Evolutionary conservation across 2,888 invertebrate species (phyloP).

Genomic region (Mystacides longicornis): DNA sequence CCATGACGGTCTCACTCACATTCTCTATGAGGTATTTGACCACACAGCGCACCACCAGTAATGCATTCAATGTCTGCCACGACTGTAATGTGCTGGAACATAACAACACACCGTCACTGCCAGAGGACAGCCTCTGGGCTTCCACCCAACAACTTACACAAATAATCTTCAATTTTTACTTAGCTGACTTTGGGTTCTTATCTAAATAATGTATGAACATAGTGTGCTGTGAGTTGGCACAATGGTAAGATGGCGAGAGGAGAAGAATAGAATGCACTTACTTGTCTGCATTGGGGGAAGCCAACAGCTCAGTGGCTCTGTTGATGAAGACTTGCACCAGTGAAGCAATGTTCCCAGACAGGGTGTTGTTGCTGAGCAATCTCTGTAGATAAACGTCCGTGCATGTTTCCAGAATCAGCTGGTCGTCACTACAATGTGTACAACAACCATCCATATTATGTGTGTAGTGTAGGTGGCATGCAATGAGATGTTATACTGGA

Average conservation of each 20-base stretch:
- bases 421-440: conserved; percentile 62
- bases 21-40: conserved; percentile 87
- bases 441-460: no score
- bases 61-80: conserved; percentile 91
- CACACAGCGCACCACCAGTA: conserved; percentile 81
- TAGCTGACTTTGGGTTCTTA: no score
- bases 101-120: no score
- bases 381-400: conserved; percentile 67
- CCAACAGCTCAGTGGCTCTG: conserved; percentile 73
- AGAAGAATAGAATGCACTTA: conserved; percentile 48
- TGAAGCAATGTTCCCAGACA: conserved; percentile 85
- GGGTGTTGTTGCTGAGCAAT: conserved; percentile 74
- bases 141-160: no score
- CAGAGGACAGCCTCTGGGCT: no score
- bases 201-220: no score
- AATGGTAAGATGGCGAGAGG: no score
- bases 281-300: conserved; percentile 85
- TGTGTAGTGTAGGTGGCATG: not conserved
- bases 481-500: not conserved
- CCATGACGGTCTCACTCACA: conserved; percentile 79
- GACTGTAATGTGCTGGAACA: conserved; percentile 55
- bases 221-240: no score
- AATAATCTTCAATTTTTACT: no score
- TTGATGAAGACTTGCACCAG: conserved; percentile 80
- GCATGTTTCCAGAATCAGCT: conserved; percentile 72